Evolutionary conservation across 1,140 invertebrate species (phyloP).

Genomic region (Heliconius hewitsoni): DNA sequence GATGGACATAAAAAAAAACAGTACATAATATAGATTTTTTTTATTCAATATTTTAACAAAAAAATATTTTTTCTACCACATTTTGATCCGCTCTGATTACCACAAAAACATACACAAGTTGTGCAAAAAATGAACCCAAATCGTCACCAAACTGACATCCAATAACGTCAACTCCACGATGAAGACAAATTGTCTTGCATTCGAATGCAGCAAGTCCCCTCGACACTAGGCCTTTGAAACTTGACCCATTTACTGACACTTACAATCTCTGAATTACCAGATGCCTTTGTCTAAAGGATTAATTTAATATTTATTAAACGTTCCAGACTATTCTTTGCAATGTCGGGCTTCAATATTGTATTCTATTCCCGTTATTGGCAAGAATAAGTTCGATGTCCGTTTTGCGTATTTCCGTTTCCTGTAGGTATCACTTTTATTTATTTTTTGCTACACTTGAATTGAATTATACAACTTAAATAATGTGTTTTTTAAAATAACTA

Average conservation of each 20-base stretch:
- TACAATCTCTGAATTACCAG: constrained; percentile 17
- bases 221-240: constrained; percentile 35
- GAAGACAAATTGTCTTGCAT: constrained; percentile 46
- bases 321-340: not conserved
- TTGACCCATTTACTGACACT: constrained; percentile 43
- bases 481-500: too few relatives aligned
- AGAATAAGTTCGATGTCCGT: not conserved
- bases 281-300: constrained; percentile 16
- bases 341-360: not conserved
- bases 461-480: too few relatives aligned
- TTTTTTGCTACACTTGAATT: too few relatives aligned
- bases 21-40: too few relatives aligned
- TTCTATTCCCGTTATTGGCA: not conserved
- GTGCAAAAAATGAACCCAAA: constrained; percentile 15
- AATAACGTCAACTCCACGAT: constrained; percentile 35
- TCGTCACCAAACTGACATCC: constrained; percentile 26
- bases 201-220: constrained; percentile 26
- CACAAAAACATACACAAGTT: not conserved
- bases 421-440: too few relatives aligned
- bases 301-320: constrained; percentile 9
- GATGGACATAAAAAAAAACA: too few relatives aligned
- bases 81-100: not conserved
- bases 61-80: not conserved
- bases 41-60: too few relatives aligned
- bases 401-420: not conserved